phyloP scores from a whole-genome alignment of 2,797 vertebrate genomes.

The Notoglanidium macrostoma region DNA sequence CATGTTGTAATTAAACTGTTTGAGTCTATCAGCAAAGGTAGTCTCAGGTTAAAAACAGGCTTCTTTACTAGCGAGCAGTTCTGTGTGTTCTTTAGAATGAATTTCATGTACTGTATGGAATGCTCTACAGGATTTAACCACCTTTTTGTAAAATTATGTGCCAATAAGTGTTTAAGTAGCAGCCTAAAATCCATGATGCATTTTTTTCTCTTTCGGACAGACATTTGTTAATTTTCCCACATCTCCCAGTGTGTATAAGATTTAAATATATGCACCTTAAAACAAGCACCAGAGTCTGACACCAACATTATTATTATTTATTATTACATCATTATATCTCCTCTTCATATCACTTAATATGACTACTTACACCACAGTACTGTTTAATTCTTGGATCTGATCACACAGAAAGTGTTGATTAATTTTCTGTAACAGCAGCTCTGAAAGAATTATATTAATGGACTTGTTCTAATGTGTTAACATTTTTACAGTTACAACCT shows the following conservation, averaged over 20 bases:
- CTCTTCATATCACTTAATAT: background rate
- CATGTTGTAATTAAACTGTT: conserved; percentile 20
- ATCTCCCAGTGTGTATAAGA: background rate
- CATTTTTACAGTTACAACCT: too few relatives aligned
- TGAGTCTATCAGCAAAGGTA: background rate
- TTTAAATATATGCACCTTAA: background rate
- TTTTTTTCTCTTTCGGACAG: background rate
- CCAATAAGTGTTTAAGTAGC: background rate
- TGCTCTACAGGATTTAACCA: background rate
- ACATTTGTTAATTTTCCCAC: background rate
- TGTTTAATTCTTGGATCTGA: background rate
- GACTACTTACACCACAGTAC: background rate
- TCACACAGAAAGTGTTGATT: background rate
- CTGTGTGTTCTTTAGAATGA: background rate
- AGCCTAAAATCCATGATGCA: background rate
- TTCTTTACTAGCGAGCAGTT: background rate
- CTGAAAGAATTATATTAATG: background rate
- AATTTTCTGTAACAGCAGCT: background rate
- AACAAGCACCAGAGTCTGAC: background rate
- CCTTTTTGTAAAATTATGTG: background rate
- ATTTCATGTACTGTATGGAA: background rate
- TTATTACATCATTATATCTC: background rate
- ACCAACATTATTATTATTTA: too few relatives aligned
- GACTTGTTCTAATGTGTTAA: background rate
- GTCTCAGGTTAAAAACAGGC: background rate